These are phyloP conservation scores for Brachycybe producta DNA, from an alignment of 2,888 invertebrate genomes.

Conservation along the genomic window DNA sequence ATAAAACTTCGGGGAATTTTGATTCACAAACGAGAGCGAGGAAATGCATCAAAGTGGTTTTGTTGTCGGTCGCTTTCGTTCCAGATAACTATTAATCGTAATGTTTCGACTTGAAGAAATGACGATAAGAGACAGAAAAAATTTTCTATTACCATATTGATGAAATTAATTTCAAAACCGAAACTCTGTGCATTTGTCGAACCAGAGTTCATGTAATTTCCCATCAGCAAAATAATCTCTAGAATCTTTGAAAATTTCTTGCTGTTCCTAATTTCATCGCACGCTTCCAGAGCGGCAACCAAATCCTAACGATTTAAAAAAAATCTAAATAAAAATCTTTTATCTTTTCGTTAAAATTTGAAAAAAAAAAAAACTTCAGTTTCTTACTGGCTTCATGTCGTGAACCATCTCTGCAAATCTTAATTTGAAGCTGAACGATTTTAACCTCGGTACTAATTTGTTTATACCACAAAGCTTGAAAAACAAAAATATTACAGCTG, in stretches of 20 bases:
- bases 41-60: constrained; percentile 82
- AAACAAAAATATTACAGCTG: constrained; percentile 19
- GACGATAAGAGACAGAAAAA: constrained; percentile 11
- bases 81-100: constrained; percentile 33
- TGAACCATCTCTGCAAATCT: constrained; percentile 72
- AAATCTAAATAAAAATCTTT: constrained; percentile 1
- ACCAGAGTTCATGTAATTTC: constrained; percentile 95
- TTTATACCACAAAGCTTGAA: constrained; percentile 70
- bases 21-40: constrained; percentile 73
- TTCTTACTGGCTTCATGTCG: constrained; percentile 70
- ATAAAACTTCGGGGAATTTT: constrained; percentile 72
- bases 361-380: constrained; percentile 11
- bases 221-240: constrained; percentile 74
- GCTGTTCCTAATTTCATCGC: constrained; percentile 81
- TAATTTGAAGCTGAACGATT: constrained; percentile 79
- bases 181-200: constrained; percentile 85
- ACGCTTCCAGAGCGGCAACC: constrained; percentile 87
- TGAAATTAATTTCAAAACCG: constrained; percentile 91
- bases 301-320: constrained; percentile 50
- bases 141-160: constrained; percentile 59
- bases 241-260: constrained; percentile 79
- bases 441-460: constrained; percentile 66
- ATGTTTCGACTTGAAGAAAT: constrained; percentile 5
- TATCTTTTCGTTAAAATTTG: not conserved
- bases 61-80: constrained; percentile 78